Conservation (phyloP, 2,797 vertebrate species). For the Tokudaia muenninki region DNA sequence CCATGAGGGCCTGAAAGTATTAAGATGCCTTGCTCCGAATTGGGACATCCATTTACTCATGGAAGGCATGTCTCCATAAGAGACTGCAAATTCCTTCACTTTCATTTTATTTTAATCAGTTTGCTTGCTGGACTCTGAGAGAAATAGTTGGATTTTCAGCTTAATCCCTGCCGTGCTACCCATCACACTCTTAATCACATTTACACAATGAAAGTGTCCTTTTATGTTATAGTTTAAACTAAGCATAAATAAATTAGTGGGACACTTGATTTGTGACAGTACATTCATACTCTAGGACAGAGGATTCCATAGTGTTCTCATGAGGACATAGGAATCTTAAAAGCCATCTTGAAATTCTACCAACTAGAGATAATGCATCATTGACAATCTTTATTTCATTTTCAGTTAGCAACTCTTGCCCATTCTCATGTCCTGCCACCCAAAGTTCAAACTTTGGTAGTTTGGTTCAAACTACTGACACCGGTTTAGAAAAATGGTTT, state of each 20-base stretch:
- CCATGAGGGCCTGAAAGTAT: not conserved
- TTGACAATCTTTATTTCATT: not conserved
- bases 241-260: not conserved
- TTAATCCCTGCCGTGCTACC: not conserved
- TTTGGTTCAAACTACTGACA: not conserved
- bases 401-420: not conserved
- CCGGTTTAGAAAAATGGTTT: not conserved
- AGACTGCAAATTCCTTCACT: not conserved
- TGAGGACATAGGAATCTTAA: not conserved
- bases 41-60: not conserved
- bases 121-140: not conserved
- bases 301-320: not conserved
- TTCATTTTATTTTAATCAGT: not conserved
- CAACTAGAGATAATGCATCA: not conserved
- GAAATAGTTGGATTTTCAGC: not conserved
- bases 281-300: not conserved
- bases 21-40: not conserved
- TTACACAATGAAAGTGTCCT: not conserved
- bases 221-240: not conserved
- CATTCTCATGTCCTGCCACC: not conserved
- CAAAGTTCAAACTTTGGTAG: no score
- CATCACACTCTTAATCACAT: not conserved
- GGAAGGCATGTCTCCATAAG: not conserved
- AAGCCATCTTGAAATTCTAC: not conserved
- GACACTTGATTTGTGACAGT: not conserved